phyloP scores from a whole-genome alignment of 2,113 vertebrate genomes.

The Gymnobelideus leadbeateri region DNA sequence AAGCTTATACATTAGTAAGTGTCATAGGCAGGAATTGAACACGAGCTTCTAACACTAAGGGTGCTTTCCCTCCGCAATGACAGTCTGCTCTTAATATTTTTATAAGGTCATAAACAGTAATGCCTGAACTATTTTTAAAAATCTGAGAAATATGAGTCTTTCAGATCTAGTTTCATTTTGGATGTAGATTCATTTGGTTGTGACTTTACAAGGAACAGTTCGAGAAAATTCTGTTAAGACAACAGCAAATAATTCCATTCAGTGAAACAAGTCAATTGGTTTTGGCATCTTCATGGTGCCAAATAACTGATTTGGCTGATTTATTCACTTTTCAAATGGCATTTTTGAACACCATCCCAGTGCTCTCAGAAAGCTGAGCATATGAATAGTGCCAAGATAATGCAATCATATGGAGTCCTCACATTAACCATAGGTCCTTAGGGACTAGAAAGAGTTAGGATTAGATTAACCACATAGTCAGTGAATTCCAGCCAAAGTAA shows the following conservation, averaged over 20 bases:
- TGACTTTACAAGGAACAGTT: neutral
- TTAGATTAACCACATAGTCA: neutral
- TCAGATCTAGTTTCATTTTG: neutral
- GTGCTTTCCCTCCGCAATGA: neutral
- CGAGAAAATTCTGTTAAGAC: neutral
- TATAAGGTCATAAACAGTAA: neutral
- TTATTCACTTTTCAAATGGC: conserved; percentile 1
- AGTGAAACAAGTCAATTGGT: conserved; percentile 1
- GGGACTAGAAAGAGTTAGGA: neutral
- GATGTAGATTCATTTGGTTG: neutral
- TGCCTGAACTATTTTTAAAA: neutral
- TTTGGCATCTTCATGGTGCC: neutral
- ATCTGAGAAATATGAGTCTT: neutral
- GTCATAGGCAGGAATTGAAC: neutral
- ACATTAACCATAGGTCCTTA: neutral
- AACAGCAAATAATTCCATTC: neutral
- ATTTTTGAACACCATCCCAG: neutral
- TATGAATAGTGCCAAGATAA: conserved; percentile 1
- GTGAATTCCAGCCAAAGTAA: neutral
- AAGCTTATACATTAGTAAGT: neutral
- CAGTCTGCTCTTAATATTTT: neutral
- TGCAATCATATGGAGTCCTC: neutral
- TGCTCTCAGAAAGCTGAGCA: neutral
- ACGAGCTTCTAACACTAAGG: neutral
- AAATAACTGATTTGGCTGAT: conserved; percentile 7